Percentiles rank a stretch among this genome's conserved stretches.
Evolutionary conservation across 1,140 invertebrate genomes (phyloP).

Genomic region (Myzus persicae): DNA sequence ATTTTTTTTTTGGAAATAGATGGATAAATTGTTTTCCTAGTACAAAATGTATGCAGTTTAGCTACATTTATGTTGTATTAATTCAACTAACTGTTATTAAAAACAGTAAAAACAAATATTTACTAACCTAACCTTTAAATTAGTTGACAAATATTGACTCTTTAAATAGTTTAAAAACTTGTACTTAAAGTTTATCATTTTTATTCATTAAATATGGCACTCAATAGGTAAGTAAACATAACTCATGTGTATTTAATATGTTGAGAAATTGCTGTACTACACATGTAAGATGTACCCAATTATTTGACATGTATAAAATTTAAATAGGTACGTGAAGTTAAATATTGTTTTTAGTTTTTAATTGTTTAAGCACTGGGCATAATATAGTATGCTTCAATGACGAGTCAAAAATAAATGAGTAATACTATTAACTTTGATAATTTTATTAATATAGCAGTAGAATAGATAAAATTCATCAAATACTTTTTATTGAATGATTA

Average conservation of each 20-base stretch:
- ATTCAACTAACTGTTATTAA: neutral
- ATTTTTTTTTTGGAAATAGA: neutral
- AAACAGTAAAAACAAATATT: too few relatives aligned
- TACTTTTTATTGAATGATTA: neutral
- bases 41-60: neutral
- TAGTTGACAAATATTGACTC: neutral
- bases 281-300: too few relatives aligned
- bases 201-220: neutral
- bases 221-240: neutral
- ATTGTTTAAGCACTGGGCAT: too few relatives aligned
- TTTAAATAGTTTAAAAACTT: too few relatives aligned
- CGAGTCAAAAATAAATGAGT: neutral
- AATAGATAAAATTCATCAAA: neutral
- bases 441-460: neutral
- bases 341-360: too few relatives aligned
- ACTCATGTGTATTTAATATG: neutral
- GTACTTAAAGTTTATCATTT: neutral
- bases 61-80: neutral
- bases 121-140: neutral
- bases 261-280: too few relatives aligned
- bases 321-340: neutral
- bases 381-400: neutral
- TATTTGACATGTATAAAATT: neutral
- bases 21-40: neutral
- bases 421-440: neutral